Conservation (phyloP, 1,140 invertebrate genomes). For the Drosophila nebulosa region DNA sequence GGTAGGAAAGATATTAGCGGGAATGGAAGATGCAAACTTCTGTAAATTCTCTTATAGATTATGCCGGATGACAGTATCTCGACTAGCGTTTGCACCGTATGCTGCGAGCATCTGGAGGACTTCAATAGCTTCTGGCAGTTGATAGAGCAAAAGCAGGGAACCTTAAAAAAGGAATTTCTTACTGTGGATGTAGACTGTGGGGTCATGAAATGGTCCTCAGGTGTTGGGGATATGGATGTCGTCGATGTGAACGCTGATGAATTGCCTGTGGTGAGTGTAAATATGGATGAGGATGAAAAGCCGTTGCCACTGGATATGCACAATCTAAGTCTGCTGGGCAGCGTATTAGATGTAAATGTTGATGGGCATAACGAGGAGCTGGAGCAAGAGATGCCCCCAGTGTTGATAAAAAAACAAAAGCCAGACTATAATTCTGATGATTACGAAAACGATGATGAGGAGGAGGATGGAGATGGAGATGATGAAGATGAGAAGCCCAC, state of each 20-base stretch:
- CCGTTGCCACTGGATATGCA: conserved; percentile 52
- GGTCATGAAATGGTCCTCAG: conserved; percentile 47
- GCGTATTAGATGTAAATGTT: conserved; percentile 62
- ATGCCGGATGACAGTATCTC: conserved; percentile 65
- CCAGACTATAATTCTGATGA: conserved; percentile 5
- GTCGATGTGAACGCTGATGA: conserved; percentile 56
- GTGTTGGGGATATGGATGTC: conserved; percentile 44
- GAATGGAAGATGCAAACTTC: background rate
- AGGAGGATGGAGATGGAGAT: background rate
- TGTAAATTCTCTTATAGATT: conserved; percentile 33
- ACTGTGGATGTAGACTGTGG: conserved; percentile 64
- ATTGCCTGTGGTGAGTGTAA: conserved; percentile 40
- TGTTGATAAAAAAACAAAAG: conserved; percentile 17
- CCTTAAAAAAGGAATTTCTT: conserved; percentile 67
- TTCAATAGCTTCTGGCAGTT: conserved; percentile 70
- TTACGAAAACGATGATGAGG: background rate
- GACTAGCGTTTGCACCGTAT: conserved; percentile 62
- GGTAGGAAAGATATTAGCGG: conserved; percentile 19
- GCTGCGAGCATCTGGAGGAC: conserved; percentile 69
- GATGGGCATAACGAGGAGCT: conserved; percentile 45
- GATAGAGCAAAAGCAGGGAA: conserved; percentile 65
- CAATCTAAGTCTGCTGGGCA: conserved; percentile 60
- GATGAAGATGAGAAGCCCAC: conserved; percentile 7
- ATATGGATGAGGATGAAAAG: conserved; percentile 55
- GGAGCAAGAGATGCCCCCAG: conserved; percentile 9